Evolutionary conservation across 2,113 vertebrate genomes (phyloP).

Genomic region (Stigmatopora nigra): DNA sequence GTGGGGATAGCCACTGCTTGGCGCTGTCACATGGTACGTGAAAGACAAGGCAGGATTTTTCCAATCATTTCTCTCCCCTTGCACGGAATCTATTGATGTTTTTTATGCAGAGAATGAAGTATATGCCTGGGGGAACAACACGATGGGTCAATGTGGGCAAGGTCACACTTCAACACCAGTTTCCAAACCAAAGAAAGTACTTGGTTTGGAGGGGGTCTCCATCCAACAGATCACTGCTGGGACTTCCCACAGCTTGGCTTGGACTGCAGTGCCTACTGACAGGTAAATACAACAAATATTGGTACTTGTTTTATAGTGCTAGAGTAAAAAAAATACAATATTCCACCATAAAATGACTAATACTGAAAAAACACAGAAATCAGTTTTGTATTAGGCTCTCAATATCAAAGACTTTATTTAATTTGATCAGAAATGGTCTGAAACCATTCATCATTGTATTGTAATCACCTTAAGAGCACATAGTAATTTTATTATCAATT

Average conservation of each 20-base stretch:
- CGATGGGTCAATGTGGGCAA: slow-evolving; percentile 98
- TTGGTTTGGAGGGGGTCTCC: slow-evolving; percentile 89
- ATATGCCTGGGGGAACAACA: slow-evolving; percentile 98
- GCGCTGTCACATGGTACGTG: slow-evolving; percentile 90
- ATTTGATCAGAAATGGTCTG: too few species aligned
- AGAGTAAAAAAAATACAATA: too few species aligned
- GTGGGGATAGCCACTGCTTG: slow-evolving; percentile 96
- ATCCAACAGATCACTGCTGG: slow-evolving; percentile 96
- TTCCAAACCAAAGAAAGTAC: slow-evolving; percentile 97
- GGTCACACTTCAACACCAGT: slow-evolving; percentile 98
- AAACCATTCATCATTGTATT: too few species aligned
- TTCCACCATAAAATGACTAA: too few species aligned
- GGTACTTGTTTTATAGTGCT: too few species aligned
- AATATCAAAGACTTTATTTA: too few species aligned
- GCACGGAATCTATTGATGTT: background rate
- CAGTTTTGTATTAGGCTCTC: too few species aligned
- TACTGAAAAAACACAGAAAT: too few species aligned
- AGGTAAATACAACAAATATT: slow-evolving; percentile 65
- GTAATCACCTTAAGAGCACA: too few species aligned
- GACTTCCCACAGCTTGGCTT: slow-evolving; percentile 93
- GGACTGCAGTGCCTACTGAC: slow-evolving; percentile 96
- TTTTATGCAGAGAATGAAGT: slow-evolving; percentile 87
- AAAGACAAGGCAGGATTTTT: background rate
- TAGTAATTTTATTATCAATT: too few species aligned
- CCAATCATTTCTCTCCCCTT: background rate